Evolutionary conservation across 1,140 invertebrate genomes (phyloP), one percentile per base, ranked within the genome.

Genomic region (Scylla paramamosain): DNA sequence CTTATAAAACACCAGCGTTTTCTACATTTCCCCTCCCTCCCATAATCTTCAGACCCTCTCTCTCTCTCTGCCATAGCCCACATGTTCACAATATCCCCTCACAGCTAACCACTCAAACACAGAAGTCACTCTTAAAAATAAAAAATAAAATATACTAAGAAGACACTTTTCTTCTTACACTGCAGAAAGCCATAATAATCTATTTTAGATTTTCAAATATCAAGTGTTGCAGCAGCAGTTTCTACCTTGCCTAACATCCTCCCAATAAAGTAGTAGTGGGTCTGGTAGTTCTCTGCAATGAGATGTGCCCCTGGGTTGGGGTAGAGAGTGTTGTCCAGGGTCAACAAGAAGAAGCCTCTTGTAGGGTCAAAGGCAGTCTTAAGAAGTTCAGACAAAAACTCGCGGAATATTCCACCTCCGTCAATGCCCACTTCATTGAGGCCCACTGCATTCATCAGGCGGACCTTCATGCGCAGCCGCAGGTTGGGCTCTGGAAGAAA

Each of bases 301-400:
- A 99, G 97, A 95, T 98, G 97, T 14, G 99, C 99, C 82, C 98
- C 98, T 0, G 99, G 99, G 97, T 99, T 99, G 0, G 99, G 99
- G 97, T 99, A 99, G 14, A 99, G 97, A 97, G 99, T 98, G 96
- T 99, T 99, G 96, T 99, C 99, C 95, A 98, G 98, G 0, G 99
- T 99, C 25, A 99, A 97, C 91, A 98, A 97, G 97, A 99, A 99
- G 96, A 99, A 98, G 0, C 99, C 99, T 82, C 99, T 97, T 97
- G 99, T 99, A 0, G 99, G 99, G 97, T 99, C 99, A 97, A 99
- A 99, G 0, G 98, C 98, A 0, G 99, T 99, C 97, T 99, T 99
- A 8, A 99, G 97, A 7, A 99, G 97, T 97, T 99, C 99, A 0
- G 98, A 98, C 0, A 99, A 97, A 97, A 99, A 99, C 97, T 99